Evolutionary conservation across 1,140 invertebrate genomes (phyloP), one percentile per base, ranked within the genome.

Genomic region (Carcinoscorpius rotundicauda): DNA sequence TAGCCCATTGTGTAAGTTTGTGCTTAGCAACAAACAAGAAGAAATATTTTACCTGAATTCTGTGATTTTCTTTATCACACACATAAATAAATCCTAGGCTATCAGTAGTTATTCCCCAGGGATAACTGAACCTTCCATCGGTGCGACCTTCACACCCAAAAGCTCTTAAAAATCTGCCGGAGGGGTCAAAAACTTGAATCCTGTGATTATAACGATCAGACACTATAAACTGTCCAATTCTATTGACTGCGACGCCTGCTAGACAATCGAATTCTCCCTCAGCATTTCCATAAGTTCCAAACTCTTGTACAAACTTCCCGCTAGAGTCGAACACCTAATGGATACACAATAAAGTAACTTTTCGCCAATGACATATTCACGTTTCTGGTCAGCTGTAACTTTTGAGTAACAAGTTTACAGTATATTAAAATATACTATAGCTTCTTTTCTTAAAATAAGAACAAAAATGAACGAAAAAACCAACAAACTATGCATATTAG

Each of bases 11-110:
- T 29, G 29, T 29, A 29, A 29, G 29, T 29, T 29, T 29, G 29
- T 2, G 29, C 29, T 29, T 29, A 29, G 29, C 29, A 29, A 29
- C 29, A 29, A 29, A 29, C 29, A 29, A 29, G 29, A 29, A 29
- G 29, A 29, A 29, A 29, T 29, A 29, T 29, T 58, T 66, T 6
- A 66, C 67, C 64, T 75, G 76, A 69, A 95, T 86, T 78, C 93
- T 85, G 80, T 97, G 92, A 81, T 97, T 97, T 81, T 97, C 95
- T 81, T 98, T 98, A 81, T 99, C 97, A 81, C 93, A 98, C 63
- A 99, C 93, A 78, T 98, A 99, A 76, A 99, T 98, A 79, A 97
- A 96, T 71, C 96, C 95, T 73, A 97, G 84, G 62, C 93, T 91
- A 78, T 98, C 95, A 59, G 94, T 96, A 64, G 93, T 92, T 68